Conservation (phyloP, 1,140 invertebrate species). For the Drosophila kohkoa region DNA sequence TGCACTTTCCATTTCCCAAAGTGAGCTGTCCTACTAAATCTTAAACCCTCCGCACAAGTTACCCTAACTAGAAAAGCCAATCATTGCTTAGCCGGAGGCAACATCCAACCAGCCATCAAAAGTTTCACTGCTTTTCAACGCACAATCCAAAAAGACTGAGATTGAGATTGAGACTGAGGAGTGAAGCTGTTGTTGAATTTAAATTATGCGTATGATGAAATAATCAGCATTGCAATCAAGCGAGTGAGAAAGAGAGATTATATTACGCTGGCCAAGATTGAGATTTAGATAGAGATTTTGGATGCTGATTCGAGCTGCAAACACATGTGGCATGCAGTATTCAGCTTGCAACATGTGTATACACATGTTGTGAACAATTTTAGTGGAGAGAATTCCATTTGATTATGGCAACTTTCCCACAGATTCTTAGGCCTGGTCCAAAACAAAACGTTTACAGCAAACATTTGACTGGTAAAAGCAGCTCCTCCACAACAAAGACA, state of each 20-base stretch:
- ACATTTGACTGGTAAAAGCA: conserved; percentile 58
- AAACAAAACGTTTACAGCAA: conserved; percentile 73
- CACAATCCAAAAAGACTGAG: conserved; percentile 20
- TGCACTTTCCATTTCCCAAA: conserved; percentile 66
- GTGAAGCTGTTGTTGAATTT: conserved; percentile 65
- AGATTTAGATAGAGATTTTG: conserved; percentile 53
- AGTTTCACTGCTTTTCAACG: conserved; percentile 59
- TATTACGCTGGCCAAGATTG: conserved; percentile 55
- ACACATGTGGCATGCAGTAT: not conserved
- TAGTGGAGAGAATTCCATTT: conserved; percentile 73
- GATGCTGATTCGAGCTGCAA: conserved; percentile 59
- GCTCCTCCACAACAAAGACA: conserved; percentile 34
- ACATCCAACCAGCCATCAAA: conserved; percentile 38
- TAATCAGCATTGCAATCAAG: conserved; percentile 80
- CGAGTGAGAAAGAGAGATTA: conserved; percentile 56
- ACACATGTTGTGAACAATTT: conserved; percentile 71
- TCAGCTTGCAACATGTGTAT: conserved; percentile 64
- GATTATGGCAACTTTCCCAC: conserved; percentile 80
- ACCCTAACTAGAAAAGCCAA: conserved; percentile 57
- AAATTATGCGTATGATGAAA: conserved; percentile 81
- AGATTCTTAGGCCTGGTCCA: conserved; percentile 58
- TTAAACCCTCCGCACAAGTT: conserved; percentile 2
- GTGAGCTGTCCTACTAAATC: conserved; percentile 8
- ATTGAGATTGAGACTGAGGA: not conserved
- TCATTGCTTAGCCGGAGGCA: conserved; percentile 56